Base-by-base conservation (phyloP, 2,888 invertebrate species). In the Pediacus dermestoides region DNA sequence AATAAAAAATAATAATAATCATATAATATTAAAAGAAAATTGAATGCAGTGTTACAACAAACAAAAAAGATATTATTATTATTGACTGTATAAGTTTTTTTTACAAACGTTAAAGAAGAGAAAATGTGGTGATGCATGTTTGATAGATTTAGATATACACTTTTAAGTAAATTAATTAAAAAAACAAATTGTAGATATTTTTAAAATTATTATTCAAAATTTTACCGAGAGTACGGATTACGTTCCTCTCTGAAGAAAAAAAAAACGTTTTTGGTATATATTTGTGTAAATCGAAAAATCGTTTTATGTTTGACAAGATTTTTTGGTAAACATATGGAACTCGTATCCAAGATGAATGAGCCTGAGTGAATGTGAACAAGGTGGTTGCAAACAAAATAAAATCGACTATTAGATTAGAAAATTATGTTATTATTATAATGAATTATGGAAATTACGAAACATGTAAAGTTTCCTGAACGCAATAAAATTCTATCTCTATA, bases 401-500 rank as follows among this genome's bases (percentile, higher is more conserved):
- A 23, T 23, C 10, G 8, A 23, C 10, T 23, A 60, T 63, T 66
- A 66, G 60, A 64, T 67, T 66, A 66, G 53, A 47, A 45, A 50
- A 53, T 53, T 53, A 57, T 50, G 46, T 28, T 28, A 28, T 28
- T 4, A 28, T 3, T 28, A 34, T 23, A n/a, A 60, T 55, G 51
- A 58, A 61, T 59, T 63, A 62, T 60, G 62, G 59, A 63, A 49
- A 66, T 66, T 67, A 67, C 64, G 67, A 67, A 67, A 65, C 67
- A 65, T 70, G 69, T 70, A 70, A 70, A 69, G 67, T 70, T 70
- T 70, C 71, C 70, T 69, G 67, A 70, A 70, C 65, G 71, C 71
- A 72, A 72, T 72, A 72, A 71, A 68, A 70, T 68, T 72, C 71
- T 71, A 70, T 72, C 70, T 71, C 67, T 64, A 65, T 58, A 55